Evolutionary conservation across 2,888 invertebrate genomes (phyloP).

Genomic region (Automeris io): DNA sequence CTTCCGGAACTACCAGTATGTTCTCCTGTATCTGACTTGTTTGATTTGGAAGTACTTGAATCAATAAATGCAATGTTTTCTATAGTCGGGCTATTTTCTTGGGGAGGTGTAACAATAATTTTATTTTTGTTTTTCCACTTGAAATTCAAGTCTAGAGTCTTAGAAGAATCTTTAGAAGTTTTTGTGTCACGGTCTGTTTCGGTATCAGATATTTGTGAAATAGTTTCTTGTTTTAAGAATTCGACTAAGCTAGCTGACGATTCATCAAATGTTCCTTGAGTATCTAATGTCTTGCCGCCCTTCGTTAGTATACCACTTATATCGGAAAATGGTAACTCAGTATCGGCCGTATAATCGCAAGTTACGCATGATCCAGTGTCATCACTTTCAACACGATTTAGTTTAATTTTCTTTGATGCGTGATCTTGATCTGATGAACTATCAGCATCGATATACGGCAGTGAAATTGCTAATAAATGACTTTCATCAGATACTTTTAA

Average conservation of each 20-base stretch:
- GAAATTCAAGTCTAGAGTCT: constrained; percentile 49
- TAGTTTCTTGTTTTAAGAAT: constrained; percentile 63
- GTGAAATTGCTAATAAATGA: constrained; percentile 62
- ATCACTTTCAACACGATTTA: constrained; percentile 77
- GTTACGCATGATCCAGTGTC: constrained; percentile 83
- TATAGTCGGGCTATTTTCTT: constrained; percentile 77
- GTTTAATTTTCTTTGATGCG: constrained; percentile 38
- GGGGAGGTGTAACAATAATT: constrained; percentile 78
- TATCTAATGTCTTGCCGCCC: constrained; percentile 53
- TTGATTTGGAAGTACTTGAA: constrained; percentile 55
- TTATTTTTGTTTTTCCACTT: constrained; percentile 75
- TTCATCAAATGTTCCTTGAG: constrained; percentile 79
- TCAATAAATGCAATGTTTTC: constrained; percentile 73
- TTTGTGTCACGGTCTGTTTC: constrained; percentile 59
- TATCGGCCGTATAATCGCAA: constrained; percentile 81
- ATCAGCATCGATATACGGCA: constrained; percentile 73
- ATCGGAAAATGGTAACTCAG: constrained; percentile 77
- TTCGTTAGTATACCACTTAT: constrained; percentile 36
- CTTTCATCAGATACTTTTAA: constrained; percentile 74
- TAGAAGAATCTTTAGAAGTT: constrained; percentile 33
- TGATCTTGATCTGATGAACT: constrained; percentile 72
- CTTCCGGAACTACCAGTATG: constrained; percentile 65
- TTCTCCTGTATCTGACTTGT: constrained; percentile 62
- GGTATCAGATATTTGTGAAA: constrained; percentile 58
- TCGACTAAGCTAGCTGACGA: constrained; percentile 72